Conservation (phyloP, 2,797 vertebrate species). For the Xyrichtys novacula region DNA sequence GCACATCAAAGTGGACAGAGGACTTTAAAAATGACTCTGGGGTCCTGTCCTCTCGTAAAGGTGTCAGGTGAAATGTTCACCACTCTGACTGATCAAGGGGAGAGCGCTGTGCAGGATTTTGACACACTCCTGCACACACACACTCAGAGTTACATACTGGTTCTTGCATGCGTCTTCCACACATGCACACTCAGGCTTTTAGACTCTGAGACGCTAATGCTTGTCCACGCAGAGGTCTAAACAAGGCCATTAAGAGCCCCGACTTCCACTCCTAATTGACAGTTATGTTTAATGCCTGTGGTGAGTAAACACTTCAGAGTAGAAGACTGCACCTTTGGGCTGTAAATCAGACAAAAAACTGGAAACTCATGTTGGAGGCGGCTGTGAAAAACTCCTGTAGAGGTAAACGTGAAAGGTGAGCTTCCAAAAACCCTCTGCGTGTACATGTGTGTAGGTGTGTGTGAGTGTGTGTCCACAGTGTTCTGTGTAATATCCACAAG, state of each 20-base stretch:
- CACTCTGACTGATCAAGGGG: conserved; percentile 86
- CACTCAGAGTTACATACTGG: neutral
- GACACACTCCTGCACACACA: conserved; percentile 34
- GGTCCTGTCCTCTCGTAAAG: conserved; percentile 87
- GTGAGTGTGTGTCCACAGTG: neutral
- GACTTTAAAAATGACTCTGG: conserved; percentile 74
- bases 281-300: conserved; percentile 78
- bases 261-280: conserved; percentile 80
- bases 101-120: conserved; percentile 55
- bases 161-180: conserved; percentile 13
- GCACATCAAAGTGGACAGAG: conserved; percentile 86
- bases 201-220: conserved; percentile 77
- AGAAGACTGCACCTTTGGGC: conserved; percentile 56
- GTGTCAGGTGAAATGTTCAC: conserved; percentile 87
- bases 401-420: conserved; percentile 46
- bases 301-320: conserved; percentile 74
- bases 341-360: conserved; percentile 60
- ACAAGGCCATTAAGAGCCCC: conserved; percentile 77
- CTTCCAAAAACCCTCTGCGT: conserved; percentile 5
- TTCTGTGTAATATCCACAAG: conserved; percentile 1
- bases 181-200: conserved; percentile 20
- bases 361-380: conserved; percentile 24
- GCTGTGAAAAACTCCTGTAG: conserved; percentile 30
- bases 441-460: neutral
- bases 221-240: conserved; percentile 68